A percentile compares a stretch with the other conserved stretches of the same genome.
phyloP scores from a whole-genome alignment of 2,113 vertebrate genomes.

The Calyptommatus sinebrachiatus region DNA sequence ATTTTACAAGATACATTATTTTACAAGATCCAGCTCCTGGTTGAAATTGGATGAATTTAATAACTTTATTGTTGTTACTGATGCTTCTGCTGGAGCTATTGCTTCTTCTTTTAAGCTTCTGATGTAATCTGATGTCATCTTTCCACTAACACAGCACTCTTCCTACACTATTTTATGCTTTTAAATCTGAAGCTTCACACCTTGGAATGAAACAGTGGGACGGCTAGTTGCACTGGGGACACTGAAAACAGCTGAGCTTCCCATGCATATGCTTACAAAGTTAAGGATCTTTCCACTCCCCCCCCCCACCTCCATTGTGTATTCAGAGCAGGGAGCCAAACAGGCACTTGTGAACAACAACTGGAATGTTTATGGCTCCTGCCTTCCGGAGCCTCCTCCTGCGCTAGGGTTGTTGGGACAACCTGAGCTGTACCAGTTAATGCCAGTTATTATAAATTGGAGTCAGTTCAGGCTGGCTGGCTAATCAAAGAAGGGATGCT shows the following conservation, averaged over 20 bases:
- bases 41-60: no score
- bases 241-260: neutral
- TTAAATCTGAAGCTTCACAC: neutral
- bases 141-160: neutral
- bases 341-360: neutral
- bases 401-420: neutral
- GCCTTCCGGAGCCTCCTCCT: neutral
- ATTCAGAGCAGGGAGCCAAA: neutral
- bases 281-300: neutral
- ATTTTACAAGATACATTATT: no score
- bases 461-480: neutral
- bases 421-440: neutral
- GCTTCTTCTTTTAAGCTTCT: neutral
- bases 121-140: neutral
- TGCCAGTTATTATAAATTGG: neutral
- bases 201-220: no score
- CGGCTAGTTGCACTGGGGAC: no score
- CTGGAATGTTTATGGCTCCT: conserved; percentile 9
- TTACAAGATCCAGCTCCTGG: no score
- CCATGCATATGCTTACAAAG: neutral
- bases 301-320: no score
- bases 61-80: no score
- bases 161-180: neutral
- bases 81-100: no score
- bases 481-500: neutral